A percentile compares a stretch with the other conserved stretches of the same genome.
Conservation (phyloP, 2,888 invertebrate species). For the Perdita meconis region DNA sequence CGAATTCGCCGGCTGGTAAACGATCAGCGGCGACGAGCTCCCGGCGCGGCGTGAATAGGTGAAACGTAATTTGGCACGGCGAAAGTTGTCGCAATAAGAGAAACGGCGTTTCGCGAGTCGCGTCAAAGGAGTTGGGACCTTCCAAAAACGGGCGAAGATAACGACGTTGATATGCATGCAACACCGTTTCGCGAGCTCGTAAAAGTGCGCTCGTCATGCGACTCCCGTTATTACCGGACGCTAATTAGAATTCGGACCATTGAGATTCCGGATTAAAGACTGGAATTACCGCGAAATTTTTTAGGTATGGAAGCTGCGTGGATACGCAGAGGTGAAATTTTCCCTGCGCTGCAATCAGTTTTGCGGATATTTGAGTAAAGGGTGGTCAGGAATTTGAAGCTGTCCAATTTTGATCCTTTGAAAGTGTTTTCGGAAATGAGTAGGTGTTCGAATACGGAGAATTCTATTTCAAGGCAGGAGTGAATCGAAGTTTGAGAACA, state of each 20-base stretch:
- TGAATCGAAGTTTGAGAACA: background rate
- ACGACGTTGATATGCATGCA: constrained; percentile 31
- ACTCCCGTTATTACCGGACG: constrained; percentile 6
- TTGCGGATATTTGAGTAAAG: too few species aligned
- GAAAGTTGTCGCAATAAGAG: constrained; percentile 37
- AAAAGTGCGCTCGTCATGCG: constrained; percentile 17
- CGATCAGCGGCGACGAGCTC: constrained; percentile 63
- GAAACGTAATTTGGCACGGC: constrained; percentile 52
- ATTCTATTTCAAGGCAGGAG: too few species aligned
- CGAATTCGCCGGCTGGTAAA: constrained; percentile 65
- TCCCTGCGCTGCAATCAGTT: too few species aligned
- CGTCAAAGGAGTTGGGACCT: constrained; percentile 9
- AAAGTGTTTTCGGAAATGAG: too few species aligned
- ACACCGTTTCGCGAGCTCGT: constrained; percentile 1
- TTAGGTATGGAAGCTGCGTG: too few species aligned
- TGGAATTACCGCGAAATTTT: too few species aligned
- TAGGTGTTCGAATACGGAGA: too few species aligned
- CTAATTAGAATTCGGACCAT: constrained; percentile 25
- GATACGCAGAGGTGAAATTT: too few species aligned
- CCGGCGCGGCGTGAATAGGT: constrained; percentile 10
- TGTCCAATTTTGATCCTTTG: too few species aligned
- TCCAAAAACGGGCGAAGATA: constrained; percentile 14
- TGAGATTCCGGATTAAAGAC: too few species aligned
- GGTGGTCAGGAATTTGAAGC: too few species aligned
- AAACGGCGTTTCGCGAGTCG: constrained; percentile 19